A percentile compares a stretch with the other conserved stretches of the same genome.
Evolutionary conservation across 1,140 invertebrate species (phyloP).

Genomic region (Danaus melanippus): DNA sequence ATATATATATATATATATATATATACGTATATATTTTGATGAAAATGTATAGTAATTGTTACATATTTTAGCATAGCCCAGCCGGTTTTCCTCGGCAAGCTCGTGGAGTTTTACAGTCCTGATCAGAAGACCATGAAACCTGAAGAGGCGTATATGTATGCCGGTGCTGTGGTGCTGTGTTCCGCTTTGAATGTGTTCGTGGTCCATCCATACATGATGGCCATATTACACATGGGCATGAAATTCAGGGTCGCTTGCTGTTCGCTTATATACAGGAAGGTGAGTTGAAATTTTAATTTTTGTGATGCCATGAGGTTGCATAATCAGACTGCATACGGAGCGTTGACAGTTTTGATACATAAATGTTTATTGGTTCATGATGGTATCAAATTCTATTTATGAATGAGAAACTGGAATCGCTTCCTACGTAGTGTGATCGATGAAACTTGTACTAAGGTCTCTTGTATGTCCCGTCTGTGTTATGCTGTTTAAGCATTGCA

Average conservation of each 20-base stretch:
- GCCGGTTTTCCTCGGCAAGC: slow-evolving; percentile 80
- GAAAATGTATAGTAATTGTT: neutral
- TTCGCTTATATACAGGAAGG: slow-evolving; percentile 87
- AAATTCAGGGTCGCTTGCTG: slow-evolving; percentile 84
- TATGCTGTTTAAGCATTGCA: too few relatives aligned
- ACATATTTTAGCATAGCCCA: slow-evolving; percentile 76
- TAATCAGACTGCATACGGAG: neutral
- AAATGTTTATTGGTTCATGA: too few relatives aligned
- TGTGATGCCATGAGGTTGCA: neutral
- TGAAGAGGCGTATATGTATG: slow-evolving; percentile 78
- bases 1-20: too few relatives aligned
- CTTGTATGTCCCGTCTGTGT: too few relatives aligned
- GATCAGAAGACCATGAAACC: slow-evolving; percentile 60
- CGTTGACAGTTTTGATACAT: too few relatives aligned
- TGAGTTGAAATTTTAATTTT: slow-evolving; percentile 40
- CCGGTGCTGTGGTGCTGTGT: slow-evolving; percentile 77
- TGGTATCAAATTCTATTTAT: too few relatives aligned
- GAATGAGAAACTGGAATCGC: too few relatives aligned
- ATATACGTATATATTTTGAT: neutral
- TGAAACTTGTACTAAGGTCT: too few relatives aligned
- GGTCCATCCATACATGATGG: slow-evolving; percentile 86
- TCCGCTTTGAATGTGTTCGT: slow-evolving; percentile 80
- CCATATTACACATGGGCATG: slow-evolving; percentile 82
- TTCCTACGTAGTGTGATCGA: too few relatives aligned
- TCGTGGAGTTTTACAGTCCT: slow-evolving; percentile 80